Percentiles rank a stretch among this genome's conserved stretches.
Evolutionary conservation across 2,888 invertebrate genomes (phyloP).

Genomic region (Ormyrus thymus): DNA sequence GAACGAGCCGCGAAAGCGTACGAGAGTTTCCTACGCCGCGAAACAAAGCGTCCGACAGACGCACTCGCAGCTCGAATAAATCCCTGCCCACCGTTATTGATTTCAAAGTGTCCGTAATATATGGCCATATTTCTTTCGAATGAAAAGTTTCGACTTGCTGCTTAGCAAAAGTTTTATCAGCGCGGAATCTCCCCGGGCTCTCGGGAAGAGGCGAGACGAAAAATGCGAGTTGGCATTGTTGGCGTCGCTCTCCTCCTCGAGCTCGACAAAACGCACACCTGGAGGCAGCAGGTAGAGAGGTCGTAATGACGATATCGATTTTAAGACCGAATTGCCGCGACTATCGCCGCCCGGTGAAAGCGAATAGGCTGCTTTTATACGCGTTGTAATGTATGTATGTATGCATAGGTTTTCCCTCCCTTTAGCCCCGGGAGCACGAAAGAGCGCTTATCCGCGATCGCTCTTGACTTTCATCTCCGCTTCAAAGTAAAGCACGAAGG

Average conservation of each 20-base stretch:
- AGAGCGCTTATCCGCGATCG: constrained; percentile 44
- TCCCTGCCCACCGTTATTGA: not conserved
- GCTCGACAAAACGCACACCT: too few species aligned
- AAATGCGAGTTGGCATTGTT: not conserved
- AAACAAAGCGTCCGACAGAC: too few species aligned
- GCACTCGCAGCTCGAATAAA: not conserved
- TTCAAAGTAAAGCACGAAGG: constrained; percentile 21
- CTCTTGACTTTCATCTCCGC: constrained; percentile 50
- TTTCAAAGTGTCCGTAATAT: not conserved
- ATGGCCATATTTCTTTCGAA: not conserved
- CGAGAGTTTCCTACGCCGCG: too few species aligned
- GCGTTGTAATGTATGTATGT: constrained; percentile 18
- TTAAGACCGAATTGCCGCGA: constrained; percentile 11
- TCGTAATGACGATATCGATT: constrained; percentile 24
- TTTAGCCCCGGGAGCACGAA: not conserved
- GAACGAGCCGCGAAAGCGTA: too few species aligned
- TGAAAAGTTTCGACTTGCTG: not conserved
- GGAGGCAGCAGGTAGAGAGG: too few species aligned
- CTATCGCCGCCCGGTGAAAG: not conserved
- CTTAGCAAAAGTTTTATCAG: constrained; percentile 16
- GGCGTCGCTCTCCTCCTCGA: too few species aligned
- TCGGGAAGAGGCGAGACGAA: not conserved
- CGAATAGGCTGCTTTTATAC: constrained; percentile 24
- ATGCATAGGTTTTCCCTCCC: constrained; percentile 29
- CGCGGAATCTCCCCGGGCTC: not conserved